phyloP scores from a whole-genome alignment of 2,113 vertebrate genomes.

The Ophiodon elongatus region DNA sequence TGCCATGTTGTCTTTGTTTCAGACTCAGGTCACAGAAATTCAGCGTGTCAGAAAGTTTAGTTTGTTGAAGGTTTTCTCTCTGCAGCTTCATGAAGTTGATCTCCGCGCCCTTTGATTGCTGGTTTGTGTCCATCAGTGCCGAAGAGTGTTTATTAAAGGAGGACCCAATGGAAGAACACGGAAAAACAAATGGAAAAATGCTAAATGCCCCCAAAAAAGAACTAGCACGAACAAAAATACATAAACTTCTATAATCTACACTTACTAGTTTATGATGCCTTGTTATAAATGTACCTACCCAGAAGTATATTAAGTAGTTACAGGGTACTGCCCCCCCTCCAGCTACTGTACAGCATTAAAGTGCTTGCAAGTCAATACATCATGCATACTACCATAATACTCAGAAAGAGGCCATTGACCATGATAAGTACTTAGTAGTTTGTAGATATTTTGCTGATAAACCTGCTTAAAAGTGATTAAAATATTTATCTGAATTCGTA shows the following conservation, averaged over 20 bases:
- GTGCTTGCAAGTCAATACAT: neutral
- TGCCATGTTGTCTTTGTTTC: neutral
- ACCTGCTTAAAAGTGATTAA: neutral
- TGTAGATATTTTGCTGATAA: neutral
- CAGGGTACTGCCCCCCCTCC: neutral
- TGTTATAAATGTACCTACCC: neutral
- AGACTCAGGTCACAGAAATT: neutral
- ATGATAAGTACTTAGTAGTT: neutral
- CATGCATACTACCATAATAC: neutral
- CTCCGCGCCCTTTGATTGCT: neutral
- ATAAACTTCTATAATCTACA: neutral
- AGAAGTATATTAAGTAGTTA: neutral
- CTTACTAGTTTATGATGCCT: neutral
- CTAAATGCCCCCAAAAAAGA: neutral
- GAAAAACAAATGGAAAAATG: neutral
- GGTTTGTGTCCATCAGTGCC: neutral
- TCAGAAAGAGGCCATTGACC: neutral
- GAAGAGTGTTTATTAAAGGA: neutral
- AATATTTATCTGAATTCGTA: neutral
- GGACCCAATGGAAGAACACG: neutral
- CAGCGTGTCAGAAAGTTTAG: too few species aligned
- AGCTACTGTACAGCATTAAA: neutral
- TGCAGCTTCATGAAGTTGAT: neutral
- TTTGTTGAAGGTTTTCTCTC: neutral
- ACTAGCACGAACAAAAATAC: neutral